Evolutionary conservation across 2,797 vertebrate genomes (phyloP), one percentile per base, ranked within the genome.

Genomic region (Coilia nasus): DNA sequence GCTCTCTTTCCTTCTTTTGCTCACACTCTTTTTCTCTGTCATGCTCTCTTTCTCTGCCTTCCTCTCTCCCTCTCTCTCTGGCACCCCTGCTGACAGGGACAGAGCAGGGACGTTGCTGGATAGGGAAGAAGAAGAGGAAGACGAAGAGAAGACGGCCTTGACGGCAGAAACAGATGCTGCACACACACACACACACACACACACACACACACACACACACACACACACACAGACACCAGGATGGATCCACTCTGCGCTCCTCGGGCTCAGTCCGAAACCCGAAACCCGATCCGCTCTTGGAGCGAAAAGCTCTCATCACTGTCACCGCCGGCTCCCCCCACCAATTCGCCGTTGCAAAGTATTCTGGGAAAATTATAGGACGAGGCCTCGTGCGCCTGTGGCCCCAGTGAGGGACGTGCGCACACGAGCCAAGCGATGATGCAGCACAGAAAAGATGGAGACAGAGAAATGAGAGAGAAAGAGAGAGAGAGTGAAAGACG

Each of bases 271-370:
- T 41, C 31, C 15, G 71, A 78, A 57, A 87, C 81, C 21, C 54
- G 83, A 86, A 57, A 87, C 81, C 21, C 56, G 83, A 86, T 83
- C 86, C 50, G 59, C 35, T 81, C 44, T 85, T 87, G 82, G 84
- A 87, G 81, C 84, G 60, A 44, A 81, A 82, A 57, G 83, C 83
- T 85, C 81, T 88, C 83, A 84, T 85, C 86, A 88, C 83, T 84
- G 82, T 84, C 83, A 86, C 84, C 71, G 84, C 82, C 19, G 35
- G 17, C 71, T 78, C 71, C 71, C 71, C 71, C 71, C 71, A 41
- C 71, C 71, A 17, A 21, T 44, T 35, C 62, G 50, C 50, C 31
- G 35, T 64, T 83, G 85, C 41, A n/a, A 12, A 47, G 44, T 54
- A 82, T 88, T 85, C 67, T 85, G 60, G 60, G 84, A 84, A 88